phyloP scores from a whole-genome alignment of 2,888 invertebrate genomes.

The Heteromyza rotundicornis region DNA sequence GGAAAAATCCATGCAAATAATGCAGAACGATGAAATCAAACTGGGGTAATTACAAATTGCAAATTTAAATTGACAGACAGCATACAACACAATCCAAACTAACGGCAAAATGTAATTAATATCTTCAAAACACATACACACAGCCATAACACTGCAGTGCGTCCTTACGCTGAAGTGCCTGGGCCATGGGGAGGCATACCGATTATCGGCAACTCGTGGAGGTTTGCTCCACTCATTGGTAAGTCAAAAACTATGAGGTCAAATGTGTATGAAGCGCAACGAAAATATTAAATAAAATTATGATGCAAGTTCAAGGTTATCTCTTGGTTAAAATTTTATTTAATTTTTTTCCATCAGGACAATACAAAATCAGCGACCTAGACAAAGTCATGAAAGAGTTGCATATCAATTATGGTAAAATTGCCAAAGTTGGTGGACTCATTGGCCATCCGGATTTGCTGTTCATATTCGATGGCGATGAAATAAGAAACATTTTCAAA shows the following conservation, averaged over 20 bases:
- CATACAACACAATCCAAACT: not conserved
- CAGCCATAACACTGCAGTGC: conserved; percentile 32
- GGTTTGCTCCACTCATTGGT: conserved; percentile 76
- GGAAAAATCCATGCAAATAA: conserved; percentile 48
- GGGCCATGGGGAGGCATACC: conserved; percentile 79
- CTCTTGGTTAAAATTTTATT: conserved; percentile 15
- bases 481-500: conserved; percentile 74
- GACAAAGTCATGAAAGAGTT: conserved; percentile 67
- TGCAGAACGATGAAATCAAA: conserved; percentile 5
- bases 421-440: conserved; percentile 72
- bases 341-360: too few species aligned
- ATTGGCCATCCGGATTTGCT: conserved; percentile 79
- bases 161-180: conserved; percentile 72
- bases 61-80: conserved; percentile 10
- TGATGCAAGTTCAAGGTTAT: too few species aligned
- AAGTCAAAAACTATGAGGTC: too few species aligned
- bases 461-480: conserved; percentile 76
- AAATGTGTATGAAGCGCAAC: too few species aligned
- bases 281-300: not conserved
- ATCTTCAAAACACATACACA: too few species aligned
- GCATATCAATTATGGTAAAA: conserved; percentile 67
- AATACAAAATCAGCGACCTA: conserved; percentile 67
- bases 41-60: conserved; percentile 9
- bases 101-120: too few species aligned
- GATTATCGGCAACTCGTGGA: conserved; percentile 79